Conservation (phyloP, 2,888 invertebrate genomes). For the Ceratothoa steindachneri region DNA sequence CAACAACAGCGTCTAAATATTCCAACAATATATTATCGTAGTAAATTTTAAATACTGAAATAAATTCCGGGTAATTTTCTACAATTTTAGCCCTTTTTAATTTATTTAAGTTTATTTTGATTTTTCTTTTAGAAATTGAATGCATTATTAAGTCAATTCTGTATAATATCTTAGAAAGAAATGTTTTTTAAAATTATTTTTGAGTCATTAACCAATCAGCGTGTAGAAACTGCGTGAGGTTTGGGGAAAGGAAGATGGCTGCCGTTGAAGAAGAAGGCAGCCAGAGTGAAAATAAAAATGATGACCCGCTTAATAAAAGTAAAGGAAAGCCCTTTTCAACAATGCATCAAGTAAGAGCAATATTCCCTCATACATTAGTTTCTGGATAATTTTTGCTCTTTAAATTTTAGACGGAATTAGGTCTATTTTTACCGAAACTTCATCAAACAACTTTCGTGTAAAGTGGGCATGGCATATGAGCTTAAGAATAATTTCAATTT, state of each 20-base stretch:
- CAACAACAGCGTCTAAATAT: conserved; percentile 13
- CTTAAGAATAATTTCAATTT: too few species aligned
- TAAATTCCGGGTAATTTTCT: neutral
- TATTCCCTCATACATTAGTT: neutral
- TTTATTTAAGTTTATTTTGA: neutral
- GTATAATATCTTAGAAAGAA: neutral
- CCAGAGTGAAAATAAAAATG: conserved; percentile 47
- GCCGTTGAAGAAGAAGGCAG: conserved; percentile 44
- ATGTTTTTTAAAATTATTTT: neutral
- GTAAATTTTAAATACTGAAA: neutral
- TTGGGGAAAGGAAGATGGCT: conserved; percentile 46
- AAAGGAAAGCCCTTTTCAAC: conserved; percentile 36
- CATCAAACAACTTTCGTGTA: too few species aligned
- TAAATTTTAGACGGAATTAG: too few species aligned
- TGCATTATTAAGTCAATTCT: neutral
- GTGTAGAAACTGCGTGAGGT: conserved; percentile 31
- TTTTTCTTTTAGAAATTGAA: neutral
- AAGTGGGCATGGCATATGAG: too few species aligned
- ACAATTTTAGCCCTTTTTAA: neutral
- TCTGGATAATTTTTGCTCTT: neutral
- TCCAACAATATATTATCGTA: neutral
- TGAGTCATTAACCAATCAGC: conserved; percentile 22
- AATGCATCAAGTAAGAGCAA: conserved; percentile 45
- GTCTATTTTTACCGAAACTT: too few species aligned
- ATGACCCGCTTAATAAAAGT: conserved; percentile 31